phyloP scores from a whole-genome alignment of 2,113 vertebrate species.

The Rynchops niger region DNA sequence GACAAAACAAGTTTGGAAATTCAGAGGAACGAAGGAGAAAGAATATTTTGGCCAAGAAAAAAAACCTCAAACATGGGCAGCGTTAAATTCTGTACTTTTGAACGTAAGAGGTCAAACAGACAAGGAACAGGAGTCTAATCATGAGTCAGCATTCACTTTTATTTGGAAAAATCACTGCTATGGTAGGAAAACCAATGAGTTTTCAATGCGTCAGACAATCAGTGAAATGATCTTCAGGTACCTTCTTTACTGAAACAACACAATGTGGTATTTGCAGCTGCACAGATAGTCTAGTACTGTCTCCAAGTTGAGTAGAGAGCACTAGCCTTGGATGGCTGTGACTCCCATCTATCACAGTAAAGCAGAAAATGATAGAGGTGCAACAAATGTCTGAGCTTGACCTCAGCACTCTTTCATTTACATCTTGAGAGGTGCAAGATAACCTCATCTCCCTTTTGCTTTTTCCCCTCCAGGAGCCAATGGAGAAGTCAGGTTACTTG shows the following conservation, averaged over 20 bases:
- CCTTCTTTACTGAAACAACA: neutral
- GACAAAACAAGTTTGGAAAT: neutral
- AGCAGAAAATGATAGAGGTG: neutral
- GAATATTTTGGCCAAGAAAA: neutral
- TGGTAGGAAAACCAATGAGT: neutral
- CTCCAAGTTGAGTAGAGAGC: neutral
- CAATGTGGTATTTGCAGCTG: neutral
- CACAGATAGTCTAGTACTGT: neutral
- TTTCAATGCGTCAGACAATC: neutral
- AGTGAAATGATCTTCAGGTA: neutral
- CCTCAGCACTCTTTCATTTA: neutral
- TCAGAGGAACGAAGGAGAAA: neutral
- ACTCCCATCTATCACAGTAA: neutral
- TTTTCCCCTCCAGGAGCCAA: slow-evolving; percentile 74
- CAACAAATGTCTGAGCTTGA: neutral
- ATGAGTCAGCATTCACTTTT: neutral
- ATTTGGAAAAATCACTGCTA: neutral
- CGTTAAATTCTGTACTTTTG: neutral
- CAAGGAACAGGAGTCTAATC: neutral
- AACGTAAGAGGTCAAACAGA: neutral
- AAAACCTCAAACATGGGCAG: neutral
- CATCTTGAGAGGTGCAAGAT: neutral
- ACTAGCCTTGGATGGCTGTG: neutral
- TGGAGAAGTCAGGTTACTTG: slow-evolving; percentile 90
- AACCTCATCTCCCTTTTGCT: neutral